Evolutionary conservation across 2,113 vertebrate species (phyloP).

Genomic region (Eublepharis macularius): DNA sequence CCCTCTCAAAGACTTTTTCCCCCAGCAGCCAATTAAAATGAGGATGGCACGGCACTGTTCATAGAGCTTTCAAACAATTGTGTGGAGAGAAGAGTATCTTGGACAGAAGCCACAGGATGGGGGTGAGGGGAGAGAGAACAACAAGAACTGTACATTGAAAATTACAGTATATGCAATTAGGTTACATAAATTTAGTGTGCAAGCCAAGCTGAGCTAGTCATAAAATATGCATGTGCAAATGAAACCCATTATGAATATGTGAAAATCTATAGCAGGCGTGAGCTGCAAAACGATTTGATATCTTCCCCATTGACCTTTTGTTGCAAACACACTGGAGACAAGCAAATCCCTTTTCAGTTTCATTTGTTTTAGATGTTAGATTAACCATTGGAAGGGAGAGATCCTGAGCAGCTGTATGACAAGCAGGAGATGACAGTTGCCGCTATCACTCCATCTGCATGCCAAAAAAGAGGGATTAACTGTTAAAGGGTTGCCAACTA

Average conservation of each 20-base stretch:
- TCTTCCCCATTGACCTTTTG: slow-evolving; percentile 20
- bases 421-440: neutral
- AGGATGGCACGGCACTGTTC: slow-evolving; percentile 8
- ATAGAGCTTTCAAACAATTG: neutral
- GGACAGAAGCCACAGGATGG: slow-evolving; percentile 4
- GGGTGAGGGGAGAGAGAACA: neutral
- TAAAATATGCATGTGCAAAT: slow-evolving; percentile 40
- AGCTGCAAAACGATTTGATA: slow-evolving; percentile 33
- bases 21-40: slow-evolving; percentile 21
- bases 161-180: slow-evolving; percentile 37
- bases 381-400: neutral
- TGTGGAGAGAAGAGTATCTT: neutral
- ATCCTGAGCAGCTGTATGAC: neutral
- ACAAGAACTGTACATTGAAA: slow-evolving; percentile 28
- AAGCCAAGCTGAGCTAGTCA: neutral
- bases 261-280: neutral
- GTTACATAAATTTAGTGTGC: slow-evolving; percentile 39
- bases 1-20: slow-evolving; percentile 26
- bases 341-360: neutral
- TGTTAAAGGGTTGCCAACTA: neutral
- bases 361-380: neutral
- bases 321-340: neutral
- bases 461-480: neutral
- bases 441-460: neutral
- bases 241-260: slow-evolving; percentile 2